Evolutionary conservation across 2,113 vertebrate species (phyloP).

Genomic region (Thamnaconus septentrionalis): DNA sequence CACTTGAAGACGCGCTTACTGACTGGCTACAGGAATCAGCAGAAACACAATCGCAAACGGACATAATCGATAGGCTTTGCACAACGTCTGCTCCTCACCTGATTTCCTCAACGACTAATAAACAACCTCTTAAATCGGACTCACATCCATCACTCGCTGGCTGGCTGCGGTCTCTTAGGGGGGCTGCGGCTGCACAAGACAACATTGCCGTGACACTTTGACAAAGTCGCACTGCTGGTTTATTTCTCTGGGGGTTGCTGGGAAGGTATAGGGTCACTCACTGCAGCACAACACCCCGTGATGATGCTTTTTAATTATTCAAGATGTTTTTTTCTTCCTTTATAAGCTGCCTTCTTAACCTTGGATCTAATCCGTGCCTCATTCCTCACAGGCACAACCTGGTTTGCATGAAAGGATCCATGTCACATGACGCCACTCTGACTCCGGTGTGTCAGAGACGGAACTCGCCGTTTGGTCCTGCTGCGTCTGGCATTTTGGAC

Average conservation of each 20-base stretch:
- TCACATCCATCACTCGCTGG: conserved; percentile 2
- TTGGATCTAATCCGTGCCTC: no score
- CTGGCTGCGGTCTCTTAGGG: not conserved
- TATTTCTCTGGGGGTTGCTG: conserved; percentile 9
- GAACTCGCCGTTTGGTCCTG: no score
- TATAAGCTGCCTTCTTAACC: no score
- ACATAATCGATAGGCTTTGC: conserved; percentile 42
- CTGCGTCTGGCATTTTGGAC: no score
- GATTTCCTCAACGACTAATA: conserved; percentile 28
- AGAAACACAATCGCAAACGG: conserved; percentile 37
- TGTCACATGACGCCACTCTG: no score
- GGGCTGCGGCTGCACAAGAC: not conserved
- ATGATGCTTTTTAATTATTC: conserved; percentile 27
- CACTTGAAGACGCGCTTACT: no score
- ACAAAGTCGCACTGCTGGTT: conserved; percentile 20
- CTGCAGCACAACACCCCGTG: conserved; percentile 29
- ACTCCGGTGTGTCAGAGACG: no score
- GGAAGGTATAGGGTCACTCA: conserved; percentile 24
- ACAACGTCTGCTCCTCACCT: conserved; percentile 16
- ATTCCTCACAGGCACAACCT: no score
- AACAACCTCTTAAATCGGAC: conserved; percentile 28
- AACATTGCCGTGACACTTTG: conserved; percentile 17
- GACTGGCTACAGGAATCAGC: conserved; percentile 15
- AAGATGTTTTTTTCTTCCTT: no score
- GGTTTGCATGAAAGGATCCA: no score